Conservation (phyloP, 2,888 invertebrate genomes). For the Eledona agricola region DNA sequence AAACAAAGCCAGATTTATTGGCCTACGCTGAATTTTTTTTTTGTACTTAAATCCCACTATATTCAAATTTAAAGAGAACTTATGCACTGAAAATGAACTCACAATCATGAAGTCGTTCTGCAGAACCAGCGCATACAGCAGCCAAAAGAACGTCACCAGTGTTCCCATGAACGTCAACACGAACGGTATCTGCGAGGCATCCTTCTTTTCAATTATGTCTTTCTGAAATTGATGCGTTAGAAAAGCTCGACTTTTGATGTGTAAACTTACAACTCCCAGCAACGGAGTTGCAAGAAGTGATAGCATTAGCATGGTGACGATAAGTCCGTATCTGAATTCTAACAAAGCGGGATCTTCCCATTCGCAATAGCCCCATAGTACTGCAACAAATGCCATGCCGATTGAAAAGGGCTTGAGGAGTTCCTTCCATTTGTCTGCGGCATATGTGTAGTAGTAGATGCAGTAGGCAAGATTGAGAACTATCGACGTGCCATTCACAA, state of each 20-base stretch:
- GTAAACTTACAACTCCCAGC: conserved; percentile 70
- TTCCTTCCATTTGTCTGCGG: conserved; percentile 64
- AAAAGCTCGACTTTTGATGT: conserved; percentile 25
- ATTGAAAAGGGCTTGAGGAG: conserved; percentile 69
- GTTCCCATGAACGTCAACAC: conserved; percentile 86
- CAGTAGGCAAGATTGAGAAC: conserved; percentile 74
- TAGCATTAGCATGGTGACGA: conserved; percentile 75
- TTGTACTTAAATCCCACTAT: conserved; percentile 5
- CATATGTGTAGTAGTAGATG: conserved; percentile 72
- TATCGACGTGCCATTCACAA: conserved; percentile 80
- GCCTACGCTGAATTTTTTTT: background rate
- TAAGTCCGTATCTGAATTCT: conserved; percentile 75
- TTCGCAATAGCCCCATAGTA: conserved; percentile 71
- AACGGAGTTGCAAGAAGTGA: conserved; percentile 76
- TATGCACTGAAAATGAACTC: too few species aligned
- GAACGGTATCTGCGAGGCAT: conserved; percentile 87
- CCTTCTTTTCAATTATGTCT: conserved; percentile 80
- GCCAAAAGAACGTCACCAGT: conserved; percentile 80
- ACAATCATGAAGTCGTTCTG: conserved; percentile 81
- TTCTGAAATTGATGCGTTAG: conserved; percentile 65
- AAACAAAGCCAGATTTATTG: background rate
- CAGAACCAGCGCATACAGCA: conserved; percentile 81
- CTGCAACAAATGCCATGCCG: conserved; percentile 67
- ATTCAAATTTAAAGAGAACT: background rate
- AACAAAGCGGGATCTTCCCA: conserved; percentile 72